Evolutionary conservation across 1,140 invertebrate genomes (phyloP), one percentile per base, ranked within the genome.

Genomic region (Thaumetopoea pityocampa): DNA sequence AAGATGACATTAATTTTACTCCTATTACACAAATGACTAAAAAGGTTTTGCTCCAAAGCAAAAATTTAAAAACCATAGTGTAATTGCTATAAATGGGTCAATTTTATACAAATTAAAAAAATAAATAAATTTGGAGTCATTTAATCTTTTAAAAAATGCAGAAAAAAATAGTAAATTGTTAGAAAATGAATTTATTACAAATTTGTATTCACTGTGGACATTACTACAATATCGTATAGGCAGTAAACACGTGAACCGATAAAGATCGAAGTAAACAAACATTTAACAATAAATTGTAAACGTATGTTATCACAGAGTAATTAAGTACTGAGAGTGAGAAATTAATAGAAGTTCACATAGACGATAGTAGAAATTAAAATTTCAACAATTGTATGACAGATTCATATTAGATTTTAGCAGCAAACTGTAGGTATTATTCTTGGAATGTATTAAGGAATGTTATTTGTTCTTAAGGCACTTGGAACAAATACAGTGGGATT

Each of bases 401-500:
- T 6, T 5, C n/a, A 14, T 14, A 20, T 7, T 11, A 22, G 15
- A 3, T 8, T 18, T 12, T 29, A 6, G 20, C 19, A 40, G 15
- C 8, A 15, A 18, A 24, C 5, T 32, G 8, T 10, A 22, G n/a
- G 15, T 11, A 24, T 33, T 9, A 2, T 29, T 32, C 34, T 48
- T 56, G 65, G 67, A 77, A 74, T 73, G 67, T 65, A 50, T 53
- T 33, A 68, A 70, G 74, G 72, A 81, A 79, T 79, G 68, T 53
- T 67, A 80, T 76, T 82, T 79, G 74, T 72, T 82, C 73, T 69
- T 82, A 82, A 82, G 78, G 78, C 78, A 82, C 78, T 82, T 82
- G 69, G 71, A 82, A 82, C 74, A 78, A 82, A 80, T 79, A 79
- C 57, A 71, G 46, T 29, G 60, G 73, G 55, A 73, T 65, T 53